Evolutionary conservation across 2,888 invertebrate genomes (phyloP).

Genomic region (Patella ulyssiponensis): DNA sequence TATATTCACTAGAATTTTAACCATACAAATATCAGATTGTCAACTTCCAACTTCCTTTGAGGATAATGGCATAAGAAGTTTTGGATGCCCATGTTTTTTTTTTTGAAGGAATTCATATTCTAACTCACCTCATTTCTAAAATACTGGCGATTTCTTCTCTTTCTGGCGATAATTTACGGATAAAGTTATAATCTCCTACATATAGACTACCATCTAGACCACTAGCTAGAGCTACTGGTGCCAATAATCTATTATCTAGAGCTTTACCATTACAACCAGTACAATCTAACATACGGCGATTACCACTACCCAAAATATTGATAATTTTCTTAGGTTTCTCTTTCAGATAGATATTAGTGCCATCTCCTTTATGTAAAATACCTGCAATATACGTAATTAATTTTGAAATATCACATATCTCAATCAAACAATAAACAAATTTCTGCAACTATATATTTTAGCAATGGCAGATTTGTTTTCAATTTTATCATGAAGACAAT

Average conservation of each 20-base stretch:
- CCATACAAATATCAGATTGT: no score
- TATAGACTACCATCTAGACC: constrained; percentile 97
- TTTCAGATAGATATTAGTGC: constrained; percentile 91
- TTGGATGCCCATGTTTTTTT: no score
- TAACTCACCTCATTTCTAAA: constrained; percentile 63
- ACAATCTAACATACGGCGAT: constrained; percentile 84
- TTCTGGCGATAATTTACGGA: constrained; percentile 67
- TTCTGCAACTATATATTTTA: no score
- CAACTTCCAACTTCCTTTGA: no score
- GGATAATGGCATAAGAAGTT: no score
- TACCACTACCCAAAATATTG: constrained; percentile 75
- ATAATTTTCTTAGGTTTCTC: constrained; percentile 90
- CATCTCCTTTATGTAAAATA: constrained; percentile 97
- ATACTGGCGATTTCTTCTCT: constrained; percentile 78
- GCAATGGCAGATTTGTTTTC: no score
- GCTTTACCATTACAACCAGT: constrained; percentile 82
- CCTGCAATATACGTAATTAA: constrained; percentile 74
- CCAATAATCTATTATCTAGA: constrained; percentile 80
- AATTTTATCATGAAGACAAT: no score
- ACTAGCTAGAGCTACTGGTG: constrained; percentile 93
- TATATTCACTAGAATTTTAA: no score
- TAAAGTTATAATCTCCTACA: constrained; percentile 95
- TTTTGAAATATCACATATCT: no score
- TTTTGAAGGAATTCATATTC: background rate
- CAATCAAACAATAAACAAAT: no score